Evolutionary conservation across 2,888 invertebrate genomes (phyloP).

Genomic region (Xylocampa areola): DNA sequence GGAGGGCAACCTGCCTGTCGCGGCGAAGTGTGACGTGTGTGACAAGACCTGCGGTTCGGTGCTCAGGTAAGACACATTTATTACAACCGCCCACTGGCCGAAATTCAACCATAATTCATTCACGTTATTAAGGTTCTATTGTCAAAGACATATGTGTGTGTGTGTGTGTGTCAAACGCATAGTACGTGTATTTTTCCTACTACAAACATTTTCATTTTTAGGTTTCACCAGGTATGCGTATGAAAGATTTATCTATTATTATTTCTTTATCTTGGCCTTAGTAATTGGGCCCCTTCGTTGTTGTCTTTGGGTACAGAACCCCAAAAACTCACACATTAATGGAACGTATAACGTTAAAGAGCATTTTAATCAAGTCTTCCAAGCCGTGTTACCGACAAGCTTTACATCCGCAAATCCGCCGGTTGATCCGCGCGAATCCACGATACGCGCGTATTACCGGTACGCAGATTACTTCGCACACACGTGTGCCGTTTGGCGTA

Average conservation of each 20-base stretch:
- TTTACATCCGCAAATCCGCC: constrained; percentile 15
- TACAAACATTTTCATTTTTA: too few relatives aligned
- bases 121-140: not conserved
- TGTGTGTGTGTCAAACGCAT: too few relatives aligned
- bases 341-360: not conserved
- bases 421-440: constrained; percentile 9
- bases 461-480: constrained; percentile 10
- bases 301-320: too few relatives aligned
- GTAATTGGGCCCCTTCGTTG: too few relatives aligned
- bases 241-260: too few relatives aligned
- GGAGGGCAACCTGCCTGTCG: constrained; percentile 98
- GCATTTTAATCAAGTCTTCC: constrained; percentile 20
- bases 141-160: too few relatives aligned
- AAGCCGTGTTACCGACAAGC: not conserved
- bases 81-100: too few relatives aligned
- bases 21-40: constrained; percentile 97
- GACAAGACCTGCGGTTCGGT: constrained; percentile 99
- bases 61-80: constrained; percentile 90
- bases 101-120: too few relatives aligned
- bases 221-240: too few relatives aligned
- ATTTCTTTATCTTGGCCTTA: too few relatives aligned
- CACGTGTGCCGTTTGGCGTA: not conserved
- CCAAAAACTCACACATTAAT: not conserved
- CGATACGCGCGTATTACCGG: constrained; percentile 16
- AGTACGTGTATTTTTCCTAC: too few relatives aligned